Evolutionary conservation across 2,113 vertebrate species (phyloP).

Genomic region (Callopanchax toddi): DNA sequence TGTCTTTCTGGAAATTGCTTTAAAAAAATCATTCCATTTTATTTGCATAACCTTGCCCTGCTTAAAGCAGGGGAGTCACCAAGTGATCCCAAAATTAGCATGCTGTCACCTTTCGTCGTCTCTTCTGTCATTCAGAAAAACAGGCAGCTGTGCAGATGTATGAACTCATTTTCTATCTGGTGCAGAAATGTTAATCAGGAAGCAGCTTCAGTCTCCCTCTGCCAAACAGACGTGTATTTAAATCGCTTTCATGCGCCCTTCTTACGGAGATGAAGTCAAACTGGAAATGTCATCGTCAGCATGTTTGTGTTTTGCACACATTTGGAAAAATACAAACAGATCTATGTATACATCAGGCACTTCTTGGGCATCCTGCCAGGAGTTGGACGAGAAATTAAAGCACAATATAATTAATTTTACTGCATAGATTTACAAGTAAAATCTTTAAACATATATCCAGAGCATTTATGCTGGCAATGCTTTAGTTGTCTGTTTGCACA

Average conservation of each 20-base stretch:
- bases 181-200: slow-evolving; percentile 79
- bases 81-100: slow-evolving; percentile 75
- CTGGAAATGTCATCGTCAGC: slow-evolving; percentile 63
- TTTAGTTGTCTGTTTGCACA: slow-evolving; percentile 34
- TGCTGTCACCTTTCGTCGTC: slow-evolving; percentile 80
- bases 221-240: slow-evolving; percentile 76
- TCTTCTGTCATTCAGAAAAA: slow-evolving; percentile 78
- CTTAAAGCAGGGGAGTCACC: slow-evolving; percentile 74
- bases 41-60: slow-evolving; percentile 75
- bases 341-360: slow-evolving; percentile 19
- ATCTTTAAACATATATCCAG: slow-evolving; percentile 35
- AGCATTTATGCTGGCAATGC: too few relatives aligned
- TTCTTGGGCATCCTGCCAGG: slow-evolving; percentile 6
- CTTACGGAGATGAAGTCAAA: slow-evolving; percentile 71
- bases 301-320: slow-evolving; percentile 28
- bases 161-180: slow-evolving; percentile 75
- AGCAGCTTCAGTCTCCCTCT: slow-evolving; percentile 67
- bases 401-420: slow-evolving; percentile 51
- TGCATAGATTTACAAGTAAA: slow-evolving; percentile 34
- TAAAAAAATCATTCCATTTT: slow-evolving; percentile 50
- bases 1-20: slow-evolving; percentile 38
- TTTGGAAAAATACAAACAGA: slow-evolving; percentile 33
- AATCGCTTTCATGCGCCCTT: slow-evolving; percentile 78
- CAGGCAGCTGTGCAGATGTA: slow-evolving; percentile 66
- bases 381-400: slow-evolving; percentile 47